Conservation (phyloP, 2,888 invertebrate species). For the Colostygia pectinataria region DNA sequence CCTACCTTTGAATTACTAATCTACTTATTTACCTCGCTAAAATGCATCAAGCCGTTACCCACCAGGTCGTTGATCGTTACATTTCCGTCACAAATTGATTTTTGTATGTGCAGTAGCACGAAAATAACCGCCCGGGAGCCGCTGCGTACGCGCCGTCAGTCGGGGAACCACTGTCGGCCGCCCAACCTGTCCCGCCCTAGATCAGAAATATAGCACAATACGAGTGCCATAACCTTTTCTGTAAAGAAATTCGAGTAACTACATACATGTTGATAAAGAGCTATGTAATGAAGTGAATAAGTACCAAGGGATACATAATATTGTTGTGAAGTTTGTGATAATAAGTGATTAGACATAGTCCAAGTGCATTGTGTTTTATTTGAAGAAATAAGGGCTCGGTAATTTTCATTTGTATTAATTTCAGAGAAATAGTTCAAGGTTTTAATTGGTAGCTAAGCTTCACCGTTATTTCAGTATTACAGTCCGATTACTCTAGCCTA, state of each 20-base stretch:
- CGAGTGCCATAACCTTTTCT: conserved; percentile 42
- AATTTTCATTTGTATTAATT: conserved; percentile 42
- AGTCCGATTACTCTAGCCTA: too few species aligned
- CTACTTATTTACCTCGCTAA: too few species aligned
- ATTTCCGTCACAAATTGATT: conserved; percentile 77
- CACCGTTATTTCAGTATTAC: background rate
- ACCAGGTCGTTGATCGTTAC: conserved; percentile 81
- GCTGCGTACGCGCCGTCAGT: conserved; percentile 64
- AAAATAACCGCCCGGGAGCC: conserved; percentile 79
- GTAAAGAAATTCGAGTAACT: conserved; percentile 29
- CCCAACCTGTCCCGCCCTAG: conserved; percentile 57
- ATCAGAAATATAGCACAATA: conserved; percentile 45
- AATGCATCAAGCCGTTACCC: conserved; percentile 51
- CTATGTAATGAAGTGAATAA: conserved; percentile 28
- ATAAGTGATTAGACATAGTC: conserved; percentile 59
- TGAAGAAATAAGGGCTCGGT: conserved; percentile 54
- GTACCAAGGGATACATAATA: conserved; percentile 16
- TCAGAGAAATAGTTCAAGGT: background rate
- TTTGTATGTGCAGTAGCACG: conserved; percentile 77
- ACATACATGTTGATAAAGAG: conserved; percentile 4
- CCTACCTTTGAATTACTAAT: too few species aligned
- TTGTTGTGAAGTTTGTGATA: conserved; percentile 46
- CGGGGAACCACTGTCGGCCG: conserved; percentile 50
- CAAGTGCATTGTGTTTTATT: conserved; percentile 62
- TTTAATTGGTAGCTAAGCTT: background rate